A percentile compares a stretch with the other conserved stretches of the same genome.
phyloP scores from a whole-genome alignment of 2,888 invertebrate genomes.

The Cyrtodaria siliqua region DNA sequence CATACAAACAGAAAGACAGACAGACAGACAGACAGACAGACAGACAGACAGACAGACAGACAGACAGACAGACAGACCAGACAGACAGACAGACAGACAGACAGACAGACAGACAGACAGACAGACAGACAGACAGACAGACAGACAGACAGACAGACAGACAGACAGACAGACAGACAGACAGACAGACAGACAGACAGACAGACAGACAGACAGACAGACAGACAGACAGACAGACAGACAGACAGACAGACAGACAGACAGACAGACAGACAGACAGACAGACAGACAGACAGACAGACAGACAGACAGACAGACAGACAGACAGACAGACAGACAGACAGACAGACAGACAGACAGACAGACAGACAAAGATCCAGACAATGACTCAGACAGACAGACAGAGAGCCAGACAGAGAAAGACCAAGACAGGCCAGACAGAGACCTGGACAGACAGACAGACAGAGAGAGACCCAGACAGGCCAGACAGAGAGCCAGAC shows the following conservation, averaged over 20 bases:
- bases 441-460: too few species aligned
- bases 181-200: slow-evolving; percentile 3
- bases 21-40: too few species aligned
- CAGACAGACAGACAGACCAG: too few species aligned
- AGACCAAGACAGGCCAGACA: too few species aligned
- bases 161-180: slow-evolving; percentile 3
- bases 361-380: not conserved
- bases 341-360: slow-evolving; percentile 3
- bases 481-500: too few species aligned
- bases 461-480: too few species aligned
- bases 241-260: slow-evolving; percentile 3
- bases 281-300: slow-evolving; percentile 3
- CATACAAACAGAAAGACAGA: too few species aligned
- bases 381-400: too few species aligned
- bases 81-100: too few species aligned
- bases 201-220: slow-evolving; percentile 3
- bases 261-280: not conserved
- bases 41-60: slow-evolving; percentile 1
- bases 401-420: too few species aligned
- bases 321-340: slow-evolving; percentile 1
- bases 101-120: slow-evolving; percentile 3
- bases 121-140: slow-evolving; percentile 3
- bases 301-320: slow-evolving; percentile 3
- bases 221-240: slow-evolving; percentile 3
- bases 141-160: slow-evolving; percentile 3